phyloP scores from a whole-genome alignment of 2,888 invertebrate species.

The Drosophila fulvimacula region DNA sequence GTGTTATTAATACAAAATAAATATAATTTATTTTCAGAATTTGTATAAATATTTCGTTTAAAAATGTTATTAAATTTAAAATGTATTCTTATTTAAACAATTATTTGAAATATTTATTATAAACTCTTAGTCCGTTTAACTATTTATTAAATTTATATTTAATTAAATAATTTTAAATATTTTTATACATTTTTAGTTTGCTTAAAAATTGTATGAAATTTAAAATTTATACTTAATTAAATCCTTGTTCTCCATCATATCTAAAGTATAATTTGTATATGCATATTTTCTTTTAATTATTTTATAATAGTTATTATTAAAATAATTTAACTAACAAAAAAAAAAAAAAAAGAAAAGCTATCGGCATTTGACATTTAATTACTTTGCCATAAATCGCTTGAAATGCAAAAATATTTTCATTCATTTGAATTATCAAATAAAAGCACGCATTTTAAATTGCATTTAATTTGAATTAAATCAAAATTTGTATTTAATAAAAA shows the following conservation, averaged over 20 bases:
- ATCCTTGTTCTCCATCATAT: too few relatives aligned
- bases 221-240: too few relatives aligned
- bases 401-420: neutral
- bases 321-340: neutral
- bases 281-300: constrained; percentile 1
- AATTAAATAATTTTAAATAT: too few relatives aligned
- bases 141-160: too few relatives aligned
- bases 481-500: neutral
- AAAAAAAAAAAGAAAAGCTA: neutral
- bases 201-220: too few relatives aligned
- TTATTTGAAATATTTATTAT: too few relatives aligned
- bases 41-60: neutral
- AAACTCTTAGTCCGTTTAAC: too few relatives aligned
- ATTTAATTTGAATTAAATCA: neutral
- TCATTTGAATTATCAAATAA: neutral
- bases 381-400: neutral
- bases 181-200: too few relatives aligned
- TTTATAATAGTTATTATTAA: neutral
- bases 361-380: constrained; percentile 3
- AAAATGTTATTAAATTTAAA: neutral
- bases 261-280: neutral
- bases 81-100: too few relatives aligned
- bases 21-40: too few relatives aligned
- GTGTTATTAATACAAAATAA: too few relatives aligned
- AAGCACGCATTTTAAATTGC: neutral